Conservation (phyloP, 2,888 invertebrate genomes). For the Hirtodrosophila trivittata region DNA sequence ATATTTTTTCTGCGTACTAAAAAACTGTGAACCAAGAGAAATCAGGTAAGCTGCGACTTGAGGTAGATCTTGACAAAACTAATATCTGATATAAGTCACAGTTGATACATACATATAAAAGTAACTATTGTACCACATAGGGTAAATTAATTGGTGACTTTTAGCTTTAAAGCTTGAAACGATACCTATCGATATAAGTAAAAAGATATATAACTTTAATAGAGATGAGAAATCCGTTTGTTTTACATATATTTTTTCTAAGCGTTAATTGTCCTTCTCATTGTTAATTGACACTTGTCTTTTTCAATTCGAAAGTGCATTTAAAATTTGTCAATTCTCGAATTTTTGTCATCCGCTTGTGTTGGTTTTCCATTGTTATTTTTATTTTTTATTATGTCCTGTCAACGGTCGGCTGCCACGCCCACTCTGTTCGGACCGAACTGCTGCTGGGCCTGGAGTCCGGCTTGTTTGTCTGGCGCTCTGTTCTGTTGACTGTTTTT, state of each 20-base stretch:
- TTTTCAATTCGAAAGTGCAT: conserved; percentile 1
- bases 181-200: too few species aligned
- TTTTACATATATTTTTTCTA: too few species aligned
- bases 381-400: conserved; percentile 48
- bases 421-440: conserved; percentile 21
- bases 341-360: neutral
- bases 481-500: conserved; percentile 25
- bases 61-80: too few species aligned
- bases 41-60: neutral
- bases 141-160: too few species aligned
- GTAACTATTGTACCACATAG: too few species aligned
- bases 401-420: conserved; percentile 53
- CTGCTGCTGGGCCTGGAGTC: neutral
- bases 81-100: too few species aligned
- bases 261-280: too few species aligned
- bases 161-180: too few species aligned
- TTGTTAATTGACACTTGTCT: too few species aligned
- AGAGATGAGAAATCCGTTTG: too few species aligned
- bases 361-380: neutral
- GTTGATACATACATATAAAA: too few species aligned
- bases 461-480: conserved; percentile 20
- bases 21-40: conserved; percentile 5
- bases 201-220: too few species aligned
- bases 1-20: conserved; percentile 37
- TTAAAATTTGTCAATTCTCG: neutral